Evolutionary conservation across 1,140 invertebrate genomes (phyloP), one percentile per base, ranked within the genome.

Genomic region (Trigoniulus corallinus): DNA sequence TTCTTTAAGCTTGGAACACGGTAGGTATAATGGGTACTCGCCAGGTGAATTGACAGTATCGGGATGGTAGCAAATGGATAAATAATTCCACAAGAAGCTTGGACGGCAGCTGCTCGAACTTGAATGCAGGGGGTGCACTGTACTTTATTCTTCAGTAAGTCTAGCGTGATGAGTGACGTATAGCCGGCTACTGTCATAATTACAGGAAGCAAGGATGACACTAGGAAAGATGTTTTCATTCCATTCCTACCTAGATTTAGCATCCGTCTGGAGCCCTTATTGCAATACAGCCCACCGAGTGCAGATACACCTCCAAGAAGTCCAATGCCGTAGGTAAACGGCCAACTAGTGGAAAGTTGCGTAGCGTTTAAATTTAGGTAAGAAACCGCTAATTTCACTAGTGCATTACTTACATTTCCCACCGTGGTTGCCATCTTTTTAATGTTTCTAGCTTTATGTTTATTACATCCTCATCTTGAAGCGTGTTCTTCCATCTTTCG

Each of bases 241-340:
- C 23, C 42, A 22, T 43, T 20, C 21, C 29, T 24, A 12, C 18
- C n/a, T n/a, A 51, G n/a, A n/a, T 47, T 51, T 29, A 51, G n/a
- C 7, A 13, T 21, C 34, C 23, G 45, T 22, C 50, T 13, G 18
- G 21, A 44, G 18, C 12, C 1, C 12, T 29, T 46, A 3, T 26
- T 46, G 18, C 34, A 7, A 18, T 18, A 13, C 10, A 20, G 15
- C 23, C 41, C 41, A 46, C 10, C 23, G 15, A 23, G 10, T 2
- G n/a, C 7, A 21, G 42, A 20, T n/a, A 21, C 24, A 29, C 10
- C 47, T 21, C 3, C 25, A 3, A 48, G 20, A 2, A 34, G 2
- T 34, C 47, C 47, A 34, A 48, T 39, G 3, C 47, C 47, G 23
- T 29, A 48, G 2, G 40, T 51, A 39, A 25, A 46, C 45, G 43